Conservation (phyloP, 2,888 invertebrate genomes). For the Mythimna impura region DNA sequence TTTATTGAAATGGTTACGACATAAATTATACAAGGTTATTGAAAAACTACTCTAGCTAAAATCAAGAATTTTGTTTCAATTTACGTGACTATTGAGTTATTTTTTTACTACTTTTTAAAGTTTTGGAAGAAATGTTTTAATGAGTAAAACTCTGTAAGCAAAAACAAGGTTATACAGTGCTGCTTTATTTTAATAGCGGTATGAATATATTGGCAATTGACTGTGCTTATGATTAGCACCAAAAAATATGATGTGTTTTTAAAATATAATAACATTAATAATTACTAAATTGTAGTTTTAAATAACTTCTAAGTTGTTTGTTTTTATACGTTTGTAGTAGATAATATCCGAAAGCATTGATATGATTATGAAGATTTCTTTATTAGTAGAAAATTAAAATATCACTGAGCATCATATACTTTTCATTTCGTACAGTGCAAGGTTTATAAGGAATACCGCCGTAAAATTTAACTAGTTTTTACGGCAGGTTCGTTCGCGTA, state of each 20-base stretch:
- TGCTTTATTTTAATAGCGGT: not conserved
- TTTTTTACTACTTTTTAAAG: not conserved
- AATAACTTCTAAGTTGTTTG: too few relatives aligned
- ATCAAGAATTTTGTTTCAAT: not conserved
- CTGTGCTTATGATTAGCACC: not conserved
- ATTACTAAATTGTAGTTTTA: too few relatives aligned
- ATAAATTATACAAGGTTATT: not conserved
- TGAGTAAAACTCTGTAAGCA: not conserved
- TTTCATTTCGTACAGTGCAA: too few relatives aligned
- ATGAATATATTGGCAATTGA: not conserved
- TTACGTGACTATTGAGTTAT: not conserved
- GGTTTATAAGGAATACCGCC: not conserved
- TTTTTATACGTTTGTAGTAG: too few relatives aligned
- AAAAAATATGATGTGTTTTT: too few relatives aligned
- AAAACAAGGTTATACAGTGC: not conserved
- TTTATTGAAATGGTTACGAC: not conserved
- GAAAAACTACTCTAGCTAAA: not conserved
- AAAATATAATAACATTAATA: too few relatives aligned
- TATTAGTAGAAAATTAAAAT: too few relatives aligned
- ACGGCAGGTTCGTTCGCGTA: not conserved
- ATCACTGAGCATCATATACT: too few relatives aligned
- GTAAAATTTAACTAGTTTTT: too few relatives aligned
- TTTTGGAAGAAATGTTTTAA: slow-evolving; percentile 9
- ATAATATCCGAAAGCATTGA: too few relatives aligned
- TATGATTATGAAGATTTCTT: too few relatives aligned